phyloP scores from a whole-genome alignment of 2,113 vertebrate genomes.

The Thamnaconus septentrionalis region DNA sequence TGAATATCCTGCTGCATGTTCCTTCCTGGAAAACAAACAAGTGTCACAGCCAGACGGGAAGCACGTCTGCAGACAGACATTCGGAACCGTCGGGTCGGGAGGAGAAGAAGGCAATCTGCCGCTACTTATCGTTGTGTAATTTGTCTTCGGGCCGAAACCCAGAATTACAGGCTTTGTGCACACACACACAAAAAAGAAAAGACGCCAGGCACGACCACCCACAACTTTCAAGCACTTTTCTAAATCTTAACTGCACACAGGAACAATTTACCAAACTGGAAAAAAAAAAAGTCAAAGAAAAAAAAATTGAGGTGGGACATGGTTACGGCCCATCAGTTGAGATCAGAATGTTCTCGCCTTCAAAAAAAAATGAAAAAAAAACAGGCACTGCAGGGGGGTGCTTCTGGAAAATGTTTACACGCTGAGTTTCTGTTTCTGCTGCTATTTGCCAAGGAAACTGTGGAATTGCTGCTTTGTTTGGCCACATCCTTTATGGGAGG shows the following conservation, averaged over 20 bases:
- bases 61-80: conserved; percentile 1
- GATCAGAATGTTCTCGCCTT: conserved; percentile 49
- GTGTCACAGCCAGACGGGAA: neutral
- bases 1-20: conserved; percentile 52
- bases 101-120: no score
- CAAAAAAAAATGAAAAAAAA: neutral
- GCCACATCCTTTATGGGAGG: conserved; percentile 61
- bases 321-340: neutral
- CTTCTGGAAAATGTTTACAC: conserved; percentile 45
- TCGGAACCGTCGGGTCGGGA: neutral
- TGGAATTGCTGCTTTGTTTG: conserved; percentile 70
- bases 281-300: conserved; percentile 1
- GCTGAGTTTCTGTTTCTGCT: conserved; percentile 55
- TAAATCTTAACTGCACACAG: neutral
- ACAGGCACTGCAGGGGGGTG: conserved; percentile 41
- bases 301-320: neutral
- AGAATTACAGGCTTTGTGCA: no score
- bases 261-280: neutral
- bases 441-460: conserved; percentile 35
- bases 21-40: conserved; percentile 53
- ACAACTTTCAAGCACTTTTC: no score
- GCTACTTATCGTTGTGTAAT: no score
- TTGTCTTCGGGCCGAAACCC: no score
- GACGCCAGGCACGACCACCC: no score
- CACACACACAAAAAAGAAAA: no score